Evolutionary conservation across 2,888 invertebrate species (phyloP).

Genomic region (Sclerodermus sp.): DNA sequence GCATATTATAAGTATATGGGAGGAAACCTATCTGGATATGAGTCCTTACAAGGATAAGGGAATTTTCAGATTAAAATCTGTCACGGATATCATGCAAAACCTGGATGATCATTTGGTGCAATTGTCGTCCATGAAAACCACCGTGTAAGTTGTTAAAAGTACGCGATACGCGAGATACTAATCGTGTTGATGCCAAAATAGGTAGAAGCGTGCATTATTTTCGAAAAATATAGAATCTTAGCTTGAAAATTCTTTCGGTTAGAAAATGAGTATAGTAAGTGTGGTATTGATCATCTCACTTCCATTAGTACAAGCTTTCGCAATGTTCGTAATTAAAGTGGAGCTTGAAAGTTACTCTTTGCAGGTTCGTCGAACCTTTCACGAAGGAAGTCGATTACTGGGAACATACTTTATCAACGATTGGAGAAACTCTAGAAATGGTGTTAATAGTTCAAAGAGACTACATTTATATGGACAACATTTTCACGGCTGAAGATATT

Average conservation of each 20-base stretch:
- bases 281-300: no score
- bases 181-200: no score
- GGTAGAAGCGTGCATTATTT: no score
- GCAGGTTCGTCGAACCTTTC: conserved; percentile 82
- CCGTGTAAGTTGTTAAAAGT: no score
- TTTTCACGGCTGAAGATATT: conserved; percentile 86
- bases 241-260: no score
- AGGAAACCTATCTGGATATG: conserved; percentile 72
- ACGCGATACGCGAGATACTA: no score
- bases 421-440: conserved; percentile 80
- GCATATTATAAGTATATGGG: conserved; percentile 74
- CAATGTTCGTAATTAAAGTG: no score
- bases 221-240: no score
- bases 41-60: conserved; percentile 67
- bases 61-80: conserved; percentile 69
- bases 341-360: no score
- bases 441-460: conserved; percentile 80
- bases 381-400: conserved; percentile 81
- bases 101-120: conserved; percentile 85
- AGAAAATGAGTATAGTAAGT: no score
- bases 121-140: conserved; percentile 84
- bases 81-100: conserved; percentile 78
- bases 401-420: conserved; percentile 81
- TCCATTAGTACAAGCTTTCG: no score
- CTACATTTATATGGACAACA: conserved; percentile 86